A percentile compares a stretch with the other conserved stretches of the same genome.
Conservation (phyloP, 1,140 invertebrate species). For the Tetragonula clypearis region DNA sequence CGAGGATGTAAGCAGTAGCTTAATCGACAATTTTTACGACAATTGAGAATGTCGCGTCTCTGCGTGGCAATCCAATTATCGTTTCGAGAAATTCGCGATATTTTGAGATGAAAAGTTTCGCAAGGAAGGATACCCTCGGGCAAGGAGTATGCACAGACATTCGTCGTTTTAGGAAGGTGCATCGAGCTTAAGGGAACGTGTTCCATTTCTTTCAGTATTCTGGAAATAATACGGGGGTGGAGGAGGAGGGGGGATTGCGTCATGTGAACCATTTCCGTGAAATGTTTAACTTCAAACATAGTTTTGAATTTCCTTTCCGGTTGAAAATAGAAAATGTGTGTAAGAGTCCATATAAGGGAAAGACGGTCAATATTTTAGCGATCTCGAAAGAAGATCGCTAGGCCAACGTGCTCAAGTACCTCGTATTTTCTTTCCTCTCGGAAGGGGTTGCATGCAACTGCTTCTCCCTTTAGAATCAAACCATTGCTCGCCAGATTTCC, state of each 20-base stretch:
- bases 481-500: neutral
- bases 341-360: neutral
- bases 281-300: slow-evolving; percentile 22
- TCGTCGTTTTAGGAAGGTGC: neutral
- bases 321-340: slow-evolving; percentile 11
- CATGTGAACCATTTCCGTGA: neutral
- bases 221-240: neutral
- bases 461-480: neutral
- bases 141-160: neutral
- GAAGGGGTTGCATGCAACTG: neutral
- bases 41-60: neutral
- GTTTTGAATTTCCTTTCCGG: slow-evolving; percentile 24
- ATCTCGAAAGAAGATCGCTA: slow-evolving; percentile 23
- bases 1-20: too few species aligned
- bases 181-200: neutral
- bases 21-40: neutral
- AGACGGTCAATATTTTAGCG: slow-evolving; percentile 40
- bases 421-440: slow-evolving; percentile 38
- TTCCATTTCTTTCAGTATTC: neutral
- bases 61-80: neutral
- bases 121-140: neutral
- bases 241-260: neutral
- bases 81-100: neutral
- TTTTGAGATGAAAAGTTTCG: neutral
- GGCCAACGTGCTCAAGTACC: neutral